A percentile compares a stretch with the other conserved stretches of the same genome.
Conservation (phyloP, 2,113 vertebrate genomes). For the Hippocampus abdominalis region DNA sequence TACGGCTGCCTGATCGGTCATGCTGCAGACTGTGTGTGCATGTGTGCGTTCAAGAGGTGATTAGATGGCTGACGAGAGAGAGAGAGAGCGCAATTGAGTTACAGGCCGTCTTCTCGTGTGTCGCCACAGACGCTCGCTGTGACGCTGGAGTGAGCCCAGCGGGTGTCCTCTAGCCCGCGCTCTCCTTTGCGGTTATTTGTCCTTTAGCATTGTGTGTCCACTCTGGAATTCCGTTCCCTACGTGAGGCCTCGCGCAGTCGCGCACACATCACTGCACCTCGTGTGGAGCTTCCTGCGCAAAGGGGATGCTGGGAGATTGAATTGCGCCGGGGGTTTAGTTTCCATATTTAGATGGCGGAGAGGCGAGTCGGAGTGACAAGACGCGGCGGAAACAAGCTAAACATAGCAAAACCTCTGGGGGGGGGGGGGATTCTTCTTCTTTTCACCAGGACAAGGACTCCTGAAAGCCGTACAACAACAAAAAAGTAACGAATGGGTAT, state of each 20-base stretch:
- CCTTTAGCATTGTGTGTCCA: conserved; percentile 7
- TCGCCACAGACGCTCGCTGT: conserved; percentile 24
- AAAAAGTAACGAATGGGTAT: not conserved
- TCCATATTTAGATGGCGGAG: conserved; percentile 58
- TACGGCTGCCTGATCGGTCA: not conserved
- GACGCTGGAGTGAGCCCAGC: conserved; percentile 44
- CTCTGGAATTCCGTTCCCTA: not conserved
- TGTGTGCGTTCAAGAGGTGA: conserved; percentile 19
- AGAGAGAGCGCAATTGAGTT: conserved; percentile 31
- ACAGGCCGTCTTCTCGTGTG: conserved; percentile 24
- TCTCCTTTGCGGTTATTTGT: conserved; percentile 2
- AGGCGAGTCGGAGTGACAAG: conserved; percentile 63
- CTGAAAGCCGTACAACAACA: conserved; percentile 51
- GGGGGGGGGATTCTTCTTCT: conserved; percentile 21
- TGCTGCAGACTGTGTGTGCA: conserved; percentile 3
- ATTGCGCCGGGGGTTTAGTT: conserved; percentile 65
- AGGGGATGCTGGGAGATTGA: conserved; percentile 56
- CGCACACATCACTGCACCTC: not conserved
- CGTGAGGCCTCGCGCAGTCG: not conserved
- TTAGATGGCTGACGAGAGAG: conserved; percentile 19
- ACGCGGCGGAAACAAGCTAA: conserved; percentile 60
- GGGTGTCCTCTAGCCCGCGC: conserved; percentile 26
- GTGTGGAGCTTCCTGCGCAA: conserved; percentile 50
- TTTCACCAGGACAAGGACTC: conserved; percentile 49
- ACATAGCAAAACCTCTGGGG: conserved; percentile 58